Percentiles rank a stretch among this genome's conserved stretches.
Evolutionary conservation across 1,140 invertebrate species (phyloP).

Genomic region (Heterodera carotae): DNA sequence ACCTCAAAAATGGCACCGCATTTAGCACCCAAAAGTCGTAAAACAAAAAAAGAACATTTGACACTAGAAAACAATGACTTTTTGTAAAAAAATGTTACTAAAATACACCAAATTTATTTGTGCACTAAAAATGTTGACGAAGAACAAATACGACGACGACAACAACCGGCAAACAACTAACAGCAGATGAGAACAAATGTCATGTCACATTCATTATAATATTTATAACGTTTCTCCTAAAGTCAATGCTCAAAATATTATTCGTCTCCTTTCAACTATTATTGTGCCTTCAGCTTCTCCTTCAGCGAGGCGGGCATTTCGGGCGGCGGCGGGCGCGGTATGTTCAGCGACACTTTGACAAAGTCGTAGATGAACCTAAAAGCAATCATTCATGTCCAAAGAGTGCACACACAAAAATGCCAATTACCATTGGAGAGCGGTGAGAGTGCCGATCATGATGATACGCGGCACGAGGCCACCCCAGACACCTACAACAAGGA

Average conservation of each 20-base stretch:
- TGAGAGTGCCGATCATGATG: conserved; percentile 99
- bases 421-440: conserved; percentile 85
- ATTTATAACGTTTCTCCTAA: not conserved
- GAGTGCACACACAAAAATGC: not conserved
- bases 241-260: not conserved
- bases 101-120: not conserved
- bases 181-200: conserved; percentile 9
- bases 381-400: too few species aligned
- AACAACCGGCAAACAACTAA: not conserved
- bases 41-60: not conserved
- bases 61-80: not conserved
- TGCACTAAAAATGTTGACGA: not conserved
- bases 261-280: not conserved
- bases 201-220: not conserved
- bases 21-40: not conserved
- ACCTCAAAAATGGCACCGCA: not conserved
- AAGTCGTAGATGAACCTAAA: conserved; percentile 90
- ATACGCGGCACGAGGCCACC: conserved; percentile 94
- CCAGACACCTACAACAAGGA: conserved; percentile 76
- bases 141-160: conserved; percentile 7
- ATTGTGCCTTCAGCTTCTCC: conserved; percentile 72
- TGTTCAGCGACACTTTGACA: conserved; percentile 71
- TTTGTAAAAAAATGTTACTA: not conserved
- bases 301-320: conserved; percentile 95
- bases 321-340: conserved; percentile 95